Base-by-base conservation (phyloP, 2,113 vertebrate genomes). In the Psittacula cyanocephala region DNA sequence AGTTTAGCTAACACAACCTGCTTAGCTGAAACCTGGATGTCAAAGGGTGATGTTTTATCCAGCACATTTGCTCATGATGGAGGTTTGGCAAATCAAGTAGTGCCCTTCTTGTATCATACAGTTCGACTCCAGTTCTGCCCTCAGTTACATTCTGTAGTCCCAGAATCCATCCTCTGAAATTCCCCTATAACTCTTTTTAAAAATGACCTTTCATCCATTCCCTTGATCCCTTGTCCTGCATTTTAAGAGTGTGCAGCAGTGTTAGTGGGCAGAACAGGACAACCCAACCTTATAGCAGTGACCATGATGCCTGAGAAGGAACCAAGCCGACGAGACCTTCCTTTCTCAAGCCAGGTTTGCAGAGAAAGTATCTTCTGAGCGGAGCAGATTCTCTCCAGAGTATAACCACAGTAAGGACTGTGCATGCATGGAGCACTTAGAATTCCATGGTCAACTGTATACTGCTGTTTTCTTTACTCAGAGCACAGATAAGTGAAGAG, bases 401-500 rank as follows among this genome's bases (percentile, higher is more conserved):
- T 50, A 10, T 59, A 60, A 41, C 41, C 2, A 1, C 67, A 87
- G 69, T n/a, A 14, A 62, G 76, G 81, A 5, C 55, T 68, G 1
- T 28, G 50, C 14, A 6, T 12, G 71, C 39, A 60, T 60, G 39
- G 31, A 55, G 67, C 79, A 5, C 44, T 90, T 9, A 9, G 3
- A 46, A 3, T 22, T 88, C 46, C 44, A 75, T 11, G 29, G 25
- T 52, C 82, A 81, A 92, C 43, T 52, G 8, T 23, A 3, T 27
- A 2, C 88, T 90, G 91, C 28, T 89, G 2, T 84, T 95, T 74
- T 84, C 49, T 78, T 68, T 76, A 12, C 79, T 77, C 87, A 99
- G 99, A 93, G 98, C 98, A 67, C 81, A 95, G 64, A 96, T 98
- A 92, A 99, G 98, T 7, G 98, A 99, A 20, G 98, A 98, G 77